Percentiles rank a stretch among this genome's conserved stretches.
Conservation (phyloP, 2,797 vertebrate species). For the Typhlichthys eigenmanni region DNA sequence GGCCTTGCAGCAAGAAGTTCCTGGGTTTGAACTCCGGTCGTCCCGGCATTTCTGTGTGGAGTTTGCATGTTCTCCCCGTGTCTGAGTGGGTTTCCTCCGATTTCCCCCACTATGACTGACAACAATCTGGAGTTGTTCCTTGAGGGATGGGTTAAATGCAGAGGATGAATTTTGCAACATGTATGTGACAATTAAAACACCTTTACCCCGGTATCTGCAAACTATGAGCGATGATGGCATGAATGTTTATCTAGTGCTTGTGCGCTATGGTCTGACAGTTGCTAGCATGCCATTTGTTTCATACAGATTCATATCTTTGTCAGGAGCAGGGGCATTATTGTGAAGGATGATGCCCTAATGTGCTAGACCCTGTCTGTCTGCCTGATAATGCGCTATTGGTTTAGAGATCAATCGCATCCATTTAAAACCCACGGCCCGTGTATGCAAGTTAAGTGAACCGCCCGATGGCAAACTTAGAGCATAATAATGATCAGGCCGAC, state of each 20-base stretch:
- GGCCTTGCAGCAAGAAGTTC: too few species aligned
- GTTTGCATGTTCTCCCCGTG: too few species aligned
- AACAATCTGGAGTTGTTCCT: too few species aligned
- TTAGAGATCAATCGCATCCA: slow-evolving; percentile 47
- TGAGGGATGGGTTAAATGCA: too few species aligned
- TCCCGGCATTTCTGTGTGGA: too few species aligned
- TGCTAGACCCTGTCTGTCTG: slow-evolving; percentile 40
- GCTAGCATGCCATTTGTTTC: slow-evolving; percentile 46
- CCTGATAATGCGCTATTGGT: slow-evolving; percentile 30
- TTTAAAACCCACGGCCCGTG: slow-evolving; percentile 36
- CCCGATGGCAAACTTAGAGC: not conserved
- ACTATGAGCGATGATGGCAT: slow-evolving; percentile 38
- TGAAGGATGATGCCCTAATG: slow-evolving; percentile 56
- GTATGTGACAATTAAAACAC: not conserved
- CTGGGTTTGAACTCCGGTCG: too few species aligned
- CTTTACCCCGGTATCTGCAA: slow-evolving; percentile 28
- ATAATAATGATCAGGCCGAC: too few species aligned
- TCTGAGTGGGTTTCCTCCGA: too few species aligned
- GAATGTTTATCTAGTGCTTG: slow-evolving; percentile 53
- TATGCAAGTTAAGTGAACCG: slow-evolving; percentile 28
- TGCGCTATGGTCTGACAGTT: slow-evolving; percentile 22
- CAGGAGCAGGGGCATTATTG: slow-evolving; percentile 27
- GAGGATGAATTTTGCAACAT: too few species aligned
- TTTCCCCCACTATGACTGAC: too few species aligned
- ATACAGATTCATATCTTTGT: slow-evolving; percentile 38